Percentiles rank a stretch among this genome's conserved stretches.
These are phyloP conservation scores for Busseola fusca DNA, from an alignment of 2,888 invertebrate species.

Conservation along the genomic window DNA sequence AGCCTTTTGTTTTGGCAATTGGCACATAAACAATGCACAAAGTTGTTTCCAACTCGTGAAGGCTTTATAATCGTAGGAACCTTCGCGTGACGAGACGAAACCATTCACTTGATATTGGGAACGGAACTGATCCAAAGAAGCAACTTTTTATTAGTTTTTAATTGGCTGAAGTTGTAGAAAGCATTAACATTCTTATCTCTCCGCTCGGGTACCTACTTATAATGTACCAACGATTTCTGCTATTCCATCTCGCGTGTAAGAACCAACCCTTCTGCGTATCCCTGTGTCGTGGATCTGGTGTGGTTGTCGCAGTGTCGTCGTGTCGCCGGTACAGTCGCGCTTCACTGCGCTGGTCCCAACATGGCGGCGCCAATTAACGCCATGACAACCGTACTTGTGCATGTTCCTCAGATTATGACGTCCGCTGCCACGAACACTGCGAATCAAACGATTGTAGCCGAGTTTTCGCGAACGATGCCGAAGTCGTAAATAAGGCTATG, in stretches of 20 bases:
- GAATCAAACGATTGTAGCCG: conserved; percentile 23
- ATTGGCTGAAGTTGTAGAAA: not conserved
- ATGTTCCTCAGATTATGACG: conserved; percentile 53
- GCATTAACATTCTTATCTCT: not conserved
- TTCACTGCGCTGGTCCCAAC: conserved; percentile 44
- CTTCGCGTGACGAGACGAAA: not conserved
- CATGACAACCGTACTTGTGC: conserved; percentile 41
- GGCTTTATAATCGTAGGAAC: not conserved
- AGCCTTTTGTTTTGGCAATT: not conserved
- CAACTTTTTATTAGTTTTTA: not conserved
- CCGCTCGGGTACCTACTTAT: not conserved
- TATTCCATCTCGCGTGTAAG: not conserved
- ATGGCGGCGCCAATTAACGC: conserved; percentile 53
- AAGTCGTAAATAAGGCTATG: conserved; percentile 38
- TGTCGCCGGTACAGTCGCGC: conserved; percentile 41
- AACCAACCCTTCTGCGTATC: conserved; percentile 27
- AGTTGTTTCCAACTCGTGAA: not conserved
- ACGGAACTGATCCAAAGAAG: not conserved
- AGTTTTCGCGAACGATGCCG: conserved; percentile 9
- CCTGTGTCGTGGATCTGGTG: conserved; percentile 11
- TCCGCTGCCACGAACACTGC: conserved; percentile 44
- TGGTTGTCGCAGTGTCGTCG: conserved; percentile 43
- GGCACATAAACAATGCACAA: not conserved
- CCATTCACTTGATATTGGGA: not conserved
- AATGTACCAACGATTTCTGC: not conserved